Percentiles rank a stretch among this genome's conserved stretches.
Conservation (phyloP, 2,888 invertebrate genomes). For the Diadegma fenestrale region DNA sequence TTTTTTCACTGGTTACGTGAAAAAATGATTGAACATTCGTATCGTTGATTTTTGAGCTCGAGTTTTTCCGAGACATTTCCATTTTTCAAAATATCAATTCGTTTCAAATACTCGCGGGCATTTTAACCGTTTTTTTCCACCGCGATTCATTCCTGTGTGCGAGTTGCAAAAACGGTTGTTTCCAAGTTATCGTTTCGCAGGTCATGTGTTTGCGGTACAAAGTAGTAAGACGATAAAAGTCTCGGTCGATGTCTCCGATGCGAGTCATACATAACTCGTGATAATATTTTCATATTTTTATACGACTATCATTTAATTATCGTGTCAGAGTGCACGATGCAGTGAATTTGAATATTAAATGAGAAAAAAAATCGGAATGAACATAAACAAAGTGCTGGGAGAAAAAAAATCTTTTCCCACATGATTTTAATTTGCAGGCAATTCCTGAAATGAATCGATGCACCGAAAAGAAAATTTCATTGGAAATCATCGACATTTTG, state of each 20-base stretch:
- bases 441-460: background rate
- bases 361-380: background rate
- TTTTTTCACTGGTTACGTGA: background rate
- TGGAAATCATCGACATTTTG: too few species aligned
- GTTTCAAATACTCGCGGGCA: background rate
- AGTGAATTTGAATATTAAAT: background rate
- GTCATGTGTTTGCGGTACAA: slow-evolving; percentile 42
- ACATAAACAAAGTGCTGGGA: too few species aligned
- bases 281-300: slow-evolving; percentile 11
- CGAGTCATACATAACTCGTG: slow-evolving; percentile 3
- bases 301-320: slow-evolving; percentile 17
- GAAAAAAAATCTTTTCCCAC: background rate
- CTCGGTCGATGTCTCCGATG: slow-evolving; percentile 55
- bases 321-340: background rate
- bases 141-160: slow-evolving; percentile 38
- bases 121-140: slow-evolving; percentile 11
- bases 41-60: background rate
- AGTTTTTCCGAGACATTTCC: background rate
- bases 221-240: slow-evolving; percentile 50
- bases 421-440: background rate
- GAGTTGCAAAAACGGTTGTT: slow-evolving; percentile 25
- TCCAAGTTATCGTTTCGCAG: slow-evolving; percentile 58
- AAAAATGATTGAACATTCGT: background rate
- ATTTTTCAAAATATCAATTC: background rate
- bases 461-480: too few species aligned